Evolutionary conservation across 2,797 vertebrate genomes (phyloP).

Genomic region (Semotilus atromaculatus): DNA sequence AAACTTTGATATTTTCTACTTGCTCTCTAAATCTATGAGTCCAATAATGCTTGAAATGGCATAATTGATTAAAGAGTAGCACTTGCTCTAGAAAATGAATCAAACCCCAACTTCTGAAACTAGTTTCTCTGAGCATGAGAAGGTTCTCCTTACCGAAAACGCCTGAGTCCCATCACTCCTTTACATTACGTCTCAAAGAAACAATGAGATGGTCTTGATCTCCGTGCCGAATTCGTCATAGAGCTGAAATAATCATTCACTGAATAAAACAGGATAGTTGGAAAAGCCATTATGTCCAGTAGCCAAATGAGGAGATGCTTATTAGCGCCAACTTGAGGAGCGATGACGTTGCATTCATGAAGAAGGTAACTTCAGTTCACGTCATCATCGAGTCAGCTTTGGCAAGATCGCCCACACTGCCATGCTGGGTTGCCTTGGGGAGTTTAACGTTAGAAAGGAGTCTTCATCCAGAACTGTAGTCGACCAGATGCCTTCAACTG

Average conservation of each 20-base stretch:
- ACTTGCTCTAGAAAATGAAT: background rate
- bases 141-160: constrained; percentile 87
- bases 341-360: background rate
- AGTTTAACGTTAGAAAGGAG: constrained; percentile 36
- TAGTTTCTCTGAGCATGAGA: background rate
- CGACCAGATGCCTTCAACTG: constrained; percentile 39
- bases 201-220: constrained; percentile 63
- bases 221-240: constrained; percentile 65
- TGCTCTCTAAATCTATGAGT: background rate
- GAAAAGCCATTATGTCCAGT: constrained; percentile 30
- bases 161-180: constrained; percentile 87
- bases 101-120: background rate
- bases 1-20: background rate
- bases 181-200: constrained; percentile 56
- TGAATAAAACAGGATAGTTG: background rate
- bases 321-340: constrained; percentile 43
- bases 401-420: constrained; percentile 28
- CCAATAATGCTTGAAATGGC: background rate
- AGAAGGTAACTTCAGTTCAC: constrained; percentile 20
- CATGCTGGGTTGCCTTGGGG: constrained; percentile 24
- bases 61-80: background rate
- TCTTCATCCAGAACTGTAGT: constrained; percentile 31
- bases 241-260: constrained; percentile 54
- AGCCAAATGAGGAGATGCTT: constrained; percentile 14
- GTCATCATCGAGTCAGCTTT: constrained; percentile 40